Percentiles rank a stretch among this genome's conserved stretches.
phyloP scores from a whole-genome alignment of 2,113 vertebrate species.

The Megalops atlanticus region DNA sequence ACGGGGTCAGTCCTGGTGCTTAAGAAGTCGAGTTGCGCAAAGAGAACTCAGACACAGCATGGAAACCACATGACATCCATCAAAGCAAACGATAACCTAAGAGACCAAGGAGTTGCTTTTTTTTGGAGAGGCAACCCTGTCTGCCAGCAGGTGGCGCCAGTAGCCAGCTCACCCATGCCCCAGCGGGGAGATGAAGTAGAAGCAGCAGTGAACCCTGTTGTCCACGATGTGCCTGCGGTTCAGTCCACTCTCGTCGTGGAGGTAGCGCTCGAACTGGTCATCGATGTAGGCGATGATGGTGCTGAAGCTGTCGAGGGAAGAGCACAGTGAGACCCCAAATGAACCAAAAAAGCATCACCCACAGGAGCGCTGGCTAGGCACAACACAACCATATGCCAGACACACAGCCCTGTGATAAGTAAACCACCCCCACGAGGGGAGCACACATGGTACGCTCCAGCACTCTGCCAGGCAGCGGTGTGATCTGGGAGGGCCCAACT shows the following conservation, averaged over 20 bases:
- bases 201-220: conserved; percentile 97
- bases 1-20: background rate
- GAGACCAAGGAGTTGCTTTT: background rate
- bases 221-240: conserved; percentile 95
- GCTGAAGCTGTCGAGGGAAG: conserved; percentile 80
- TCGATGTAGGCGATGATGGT: conserved; percentile 97
- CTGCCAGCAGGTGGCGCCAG: conserved; percentile 13
- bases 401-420: background rate
- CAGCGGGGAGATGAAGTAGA: conserved; percentile 97
- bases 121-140: background rate
- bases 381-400: background rate
- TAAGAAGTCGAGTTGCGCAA: conserved; percentile 7
- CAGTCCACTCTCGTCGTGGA: conserved; percentile 95
- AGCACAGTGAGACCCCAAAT: background rate
- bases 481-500: background rate
- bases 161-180: conserved; percentile 85
- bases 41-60: background rate
- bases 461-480: background rate
- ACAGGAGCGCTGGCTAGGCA: background rate
- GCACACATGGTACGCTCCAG: background rate
- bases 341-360: background rate
- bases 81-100: background rate
- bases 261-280: conserved; percentile 96
- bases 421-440: background rate
- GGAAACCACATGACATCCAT: background rate